Conservation (phyloP, 2,888 invertebrate genomes). For the Teleogryllus oceanicus region DNA sequence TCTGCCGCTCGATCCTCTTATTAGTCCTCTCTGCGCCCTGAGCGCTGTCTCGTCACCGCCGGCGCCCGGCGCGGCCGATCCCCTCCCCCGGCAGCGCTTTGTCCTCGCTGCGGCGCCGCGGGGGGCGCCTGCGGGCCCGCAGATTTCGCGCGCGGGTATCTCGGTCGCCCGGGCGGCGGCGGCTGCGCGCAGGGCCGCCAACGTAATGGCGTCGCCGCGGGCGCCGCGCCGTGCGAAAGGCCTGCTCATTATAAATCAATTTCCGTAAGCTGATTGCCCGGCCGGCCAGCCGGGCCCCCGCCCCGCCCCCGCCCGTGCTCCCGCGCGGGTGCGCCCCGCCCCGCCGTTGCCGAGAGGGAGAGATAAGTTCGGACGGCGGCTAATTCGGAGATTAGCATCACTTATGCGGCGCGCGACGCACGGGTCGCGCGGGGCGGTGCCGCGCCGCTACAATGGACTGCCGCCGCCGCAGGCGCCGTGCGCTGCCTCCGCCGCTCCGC, state of each 20-base stretch:
- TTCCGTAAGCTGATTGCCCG: conserved; percentile 7
- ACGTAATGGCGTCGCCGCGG: conserved; percentile 10
- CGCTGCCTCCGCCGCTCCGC: too few species aligned
- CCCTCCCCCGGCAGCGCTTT: not conserved
- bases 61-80: not conserved
- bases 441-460: not conserved
- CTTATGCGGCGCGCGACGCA: not conserved
- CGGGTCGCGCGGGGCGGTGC: not conserved
- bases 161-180: not conserved
- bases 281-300: not conserved
- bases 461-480: not conserved
- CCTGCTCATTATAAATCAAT: conserved; percentile 18
- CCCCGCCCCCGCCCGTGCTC: not conserved
- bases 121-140: too few species aligned
- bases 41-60: not conserved
- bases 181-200: not conserved
- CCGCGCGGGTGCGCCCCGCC: not conserved
- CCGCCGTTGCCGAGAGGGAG: not conserved
- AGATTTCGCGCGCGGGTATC: conserved; percentile 7
- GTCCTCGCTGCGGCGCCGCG: not conserved
- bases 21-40: not conserved
- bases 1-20: not conserved
- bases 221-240: not conserved
- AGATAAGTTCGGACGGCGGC: not conserved
- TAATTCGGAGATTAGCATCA: conserved; percentile 18